Base-by-base conservation (phyloP, 2,113 vertebrate species). In the Hippocampus mohnikei region DNA sequence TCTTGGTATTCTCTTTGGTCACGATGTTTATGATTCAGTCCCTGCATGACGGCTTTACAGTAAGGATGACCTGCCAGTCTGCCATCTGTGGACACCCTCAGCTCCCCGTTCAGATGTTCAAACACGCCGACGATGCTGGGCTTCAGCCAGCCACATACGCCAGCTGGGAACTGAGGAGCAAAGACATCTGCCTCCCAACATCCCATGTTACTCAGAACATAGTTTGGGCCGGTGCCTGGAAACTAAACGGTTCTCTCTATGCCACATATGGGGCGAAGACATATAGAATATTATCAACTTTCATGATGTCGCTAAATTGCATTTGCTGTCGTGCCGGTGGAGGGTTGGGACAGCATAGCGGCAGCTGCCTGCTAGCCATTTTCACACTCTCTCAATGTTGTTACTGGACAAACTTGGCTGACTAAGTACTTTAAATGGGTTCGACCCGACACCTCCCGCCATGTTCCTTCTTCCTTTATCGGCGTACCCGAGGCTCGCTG, bases 341-440 rank as follows among this genome's bases (percentile, higher is more conserved):
- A 75, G 77, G 65, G 52, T 13, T 76, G 70, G 69, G 52, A 50
- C 27, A 15, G 48, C 44, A 67, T 7, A 62, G 33, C 59, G 48
- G 20, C 80, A 71, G 52, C 75, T 82, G 78, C 70, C 81, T 76
- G 76, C 81, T 76, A 76, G 81, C 85, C 76, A 75, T 87, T 84
- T 85, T 81, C 66, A 60, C 52, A 76, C 62, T 77, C 64, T 81
- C 71, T 80, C 76, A 76, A 67, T 78, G 82, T 75, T 75, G 69
- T 82, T 79, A 69, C 70, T 42, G 61, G 72, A 68, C 73, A 74
- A 80, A 84, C 82, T 85, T 83, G 75, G 84, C 82, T 78, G 75
- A 66, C 78, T 85, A 88, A 89, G 85, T 88, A 81, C 81, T 85
- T 74, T 78, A 87, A 90, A 89, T 91, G 78, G 82, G 84, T 84